Base-by-base conservation (phyloP, 2,888 invertebrate genomes). In the Coremacera marginata region DNA sequence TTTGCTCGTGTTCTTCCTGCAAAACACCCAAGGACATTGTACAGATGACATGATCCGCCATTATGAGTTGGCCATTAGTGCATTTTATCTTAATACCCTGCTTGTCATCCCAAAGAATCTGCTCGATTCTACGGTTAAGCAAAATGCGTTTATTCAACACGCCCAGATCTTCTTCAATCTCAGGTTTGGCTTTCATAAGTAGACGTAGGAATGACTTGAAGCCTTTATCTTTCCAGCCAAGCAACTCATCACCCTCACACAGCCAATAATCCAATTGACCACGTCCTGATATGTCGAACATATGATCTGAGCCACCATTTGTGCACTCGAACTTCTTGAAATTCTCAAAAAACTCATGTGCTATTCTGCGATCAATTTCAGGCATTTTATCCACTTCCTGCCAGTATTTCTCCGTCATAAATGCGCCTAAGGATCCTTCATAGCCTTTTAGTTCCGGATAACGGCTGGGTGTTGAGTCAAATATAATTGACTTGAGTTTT, bases 191-290 rank as follows among this genome's bases (percentile, higher is more conserved):
- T 1, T 78, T 52, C 34, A 82, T 71, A 0, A 84, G 78, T 1
- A 83, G 5, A 1, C 57, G 74, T 3, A 84, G 70, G 52, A 82
- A 84, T 19, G 77, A 52, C 8, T 65, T 9, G 68, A 78, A 81
- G 0, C 95, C 95, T 78, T 89, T 91, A 49, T 92, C 91, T 80
- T 93, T 94, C 95, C 95, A 96, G 84, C 93, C 92, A 1, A 94
- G 87, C 81, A 92, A 86, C 34, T 89, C 89, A 84, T 94, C 92
- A 3, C 95, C 96, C 4, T 92, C 92, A 84, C 94, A 94, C 0
- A 89, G 89, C 91, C 91, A 89, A 84, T 92, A 93, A 77, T 93
- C 91, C 25, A 92, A 89, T 89, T 91, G 89, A 92, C 94, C 90
- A 84, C 91, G 84, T 89, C 91, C 90, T 84, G 93, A 90, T 80